Evolutionary conservation across 2,113 vertebrate genomes (phyloP).

Genomic region (Cynopterus brachyotis): DNA sequence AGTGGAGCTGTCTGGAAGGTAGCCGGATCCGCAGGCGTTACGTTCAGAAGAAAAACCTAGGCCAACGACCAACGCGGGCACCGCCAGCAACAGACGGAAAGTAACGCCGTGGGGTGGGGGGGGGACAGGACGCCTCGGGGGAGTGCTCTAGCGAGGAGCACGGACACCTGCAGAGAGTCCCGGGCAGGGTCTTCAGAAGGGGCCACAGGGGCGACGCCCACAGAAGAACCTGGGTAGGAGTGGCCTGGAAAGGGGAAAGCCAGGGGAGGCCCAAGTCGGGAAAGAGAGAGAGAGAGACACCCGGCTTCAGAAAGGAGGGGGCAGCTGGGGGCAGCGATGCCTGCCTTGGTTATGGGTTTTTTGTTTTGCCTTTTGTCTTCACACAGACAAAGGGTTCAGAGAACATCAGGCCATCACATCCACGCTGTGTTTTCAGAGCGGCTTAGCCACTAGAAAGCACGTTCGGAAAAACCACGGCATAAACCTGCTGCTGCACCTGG

Average conservation of each 20-base stretch:
- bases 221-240: neutral
- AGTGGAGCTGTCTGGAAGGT: neutral
- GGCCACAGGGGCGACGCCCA: accelerated
- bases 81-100: neutral
- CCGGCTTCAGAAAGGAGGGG: neutral
- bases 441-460: accelerated
- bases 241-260: accelerated
- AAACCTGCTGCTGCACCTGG: neutral
- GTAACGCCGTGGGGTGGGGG: accelerated
- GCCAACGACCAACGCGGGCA: accelerated
- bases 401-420: accelerated
- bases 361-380: neutral
- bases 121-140: no score
- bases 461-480: accelerated
- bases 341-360: neutral
- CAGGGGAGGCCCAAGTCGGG: accelerated
- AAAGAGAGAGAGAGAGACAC: no score
- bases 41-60: neutral
- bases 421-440: neutral
- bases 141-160: accelerated
- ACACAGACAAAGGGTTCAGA: accelerated
- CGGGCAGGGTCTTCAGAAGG: no score
- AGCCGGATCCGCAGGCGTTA: accelerated
- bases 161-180: no score
- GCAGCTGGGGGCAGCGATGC: accelerated